phyloP scores from a whole-genome alignment of 2,888 invertebrate genomes.

The Metalampra italica region DNA sequence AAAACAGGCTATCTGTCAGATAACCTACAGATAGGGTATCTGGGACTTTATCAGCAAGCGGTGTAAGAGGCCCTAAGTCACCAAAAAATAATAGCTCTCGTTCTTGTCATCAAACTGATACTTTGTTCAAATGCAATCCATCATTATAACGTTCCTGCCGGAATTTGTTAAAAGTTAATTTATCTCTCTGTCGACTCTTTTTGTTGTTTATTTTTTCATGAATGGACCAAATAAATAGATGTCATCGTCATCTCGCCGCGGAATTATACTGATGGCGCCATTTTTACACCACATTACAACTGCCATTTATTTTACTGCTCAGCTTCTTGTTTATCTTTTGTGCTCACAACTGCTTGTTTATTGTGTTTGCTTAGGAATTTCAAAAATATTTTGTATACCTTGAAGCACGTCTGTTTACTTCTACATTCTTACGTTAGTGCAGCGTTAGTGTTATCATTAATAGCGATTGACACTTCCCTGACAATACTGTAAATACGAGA shows the following conservation, averaged over 20 bases:
- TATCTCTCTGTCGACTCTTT: background rate
- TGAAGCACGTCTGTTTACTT: background rate
- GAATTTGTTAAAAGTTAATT: background rate
- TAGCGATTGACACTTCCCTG: too few relatives aligned
- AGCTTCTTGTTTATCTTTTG: conserved; percentile 1
- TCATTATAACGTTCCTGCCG: background rate
- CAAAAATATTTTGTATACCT: background rate
- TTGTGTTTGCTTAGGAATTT: background rate
- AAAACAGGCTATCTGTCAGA: too few relatives aligned
- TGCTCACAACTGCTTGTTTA: background rate
- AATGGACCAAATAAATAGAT: conserved; percentile 7
- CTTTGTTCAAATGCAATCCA: background rate
- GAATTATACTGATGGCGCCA: conserved; percentile 9
- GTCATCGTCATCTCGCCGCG: conserved; percentile 7
- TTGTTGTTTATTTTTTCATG: conserved; percentile 2
- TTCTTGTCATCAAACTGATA: background rate
- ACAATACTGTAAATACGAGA: too few relatives aligned
- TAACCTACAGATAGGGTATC: too few relatives aligned
- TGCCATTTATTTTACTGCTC: conserved; percentile 8
- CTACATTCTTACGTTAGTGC: too few relatives aligned
- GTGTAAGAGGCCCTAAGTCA: too few relatives aligned
- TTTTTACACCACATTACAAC: conserved; percentile 8
- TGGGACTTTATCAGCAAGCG: too few relatives aligned
- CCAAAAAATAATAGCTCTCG: too few relatives aligned
- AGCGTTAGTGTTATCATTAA: too few relatives aligned